phyloP scores from a whole-genome alignment of 37 sponge, comb jelly and placozoan species.

The Tethya wilhelma region DNA sequence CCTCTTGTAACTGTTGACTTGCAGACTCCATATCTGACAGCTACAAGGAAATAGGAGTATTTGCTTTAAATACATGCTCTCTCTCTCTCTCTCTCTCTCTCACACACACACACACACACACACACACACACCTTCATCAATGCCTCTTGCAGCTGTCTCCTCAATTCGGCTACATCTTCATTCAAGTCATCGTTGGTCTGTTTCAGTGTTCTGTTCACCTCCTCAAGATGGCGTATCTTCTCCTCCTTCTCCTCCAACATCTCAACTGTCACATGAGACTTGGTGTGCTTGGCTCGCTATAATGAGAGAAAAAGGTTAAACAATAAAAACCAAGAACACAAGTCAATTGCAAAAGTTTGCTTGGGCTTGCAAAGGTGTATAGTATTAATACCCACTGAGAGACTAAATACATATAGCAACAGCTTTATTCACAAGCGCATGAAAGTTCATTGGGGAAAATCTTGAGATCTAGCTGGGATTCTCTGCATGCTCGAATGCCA shows the following conservation, averaged over 20 bases:
- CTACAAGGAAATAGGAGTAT: not conserved
- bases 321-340: no score
- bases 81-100: not conserved
- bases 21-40: conserved; percentile 5
- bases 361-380: no score
- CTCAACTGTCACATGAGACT: conserved; percentile 5
- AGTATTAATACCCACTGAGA: no score
- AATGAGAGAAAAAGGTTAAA: no score
- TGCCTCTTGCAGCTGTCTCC: not conserved
- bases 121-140: conserved; percentile 3
- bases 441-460: no score
- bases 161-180: conserved; percentile 44
- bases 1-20: conserved; percentile 26
- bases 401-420: no score
- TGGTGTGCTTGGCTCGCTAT: no score
- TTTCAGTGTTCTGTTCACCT: conserved; percentile 56
- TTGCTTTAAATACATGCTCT: not conserved
- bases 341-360: no score
- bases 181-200: conserved; percentile 60
- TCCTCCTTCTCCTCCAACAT: conserved; percentile 60
- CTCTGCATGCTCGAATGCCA: no score
- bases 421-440: no score
- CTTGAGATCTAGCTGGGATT: no score
- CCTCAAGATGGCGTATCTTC: conserved; percentile 52
- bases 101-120: not conserved